Evolutionary conservation across 2,888 invertebrate genomes (phyloP), one percentile per base, ranked within the genome.

Genomic region (Chloromyia formosa): DNA sequence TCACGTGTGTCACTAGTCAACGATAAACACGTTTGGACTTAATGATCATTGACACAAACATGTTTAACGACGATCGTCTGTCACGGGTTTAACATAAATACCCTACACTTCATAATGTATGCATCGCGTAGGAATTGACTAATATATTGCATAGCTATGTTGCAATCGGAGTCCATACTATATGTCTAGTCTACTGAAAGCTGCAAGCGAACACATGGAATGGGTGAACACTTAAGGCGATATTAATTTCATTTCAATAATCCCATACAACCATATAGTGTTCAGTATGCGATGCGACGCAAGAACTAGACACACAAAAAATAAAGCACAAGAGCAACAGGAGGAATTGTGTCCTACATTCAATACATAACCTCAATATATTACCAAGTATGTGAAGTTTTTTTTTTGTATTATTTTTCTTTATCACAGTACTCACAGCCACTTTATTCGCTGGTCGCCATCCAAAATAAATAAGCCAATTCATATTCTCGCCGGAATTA

Each of bases 281-380:
- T 56, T 20, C 56, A 20, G 16, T 16, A 56, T 5, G 22, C 10
- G 22, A 1, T 7, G 5, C 27, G 7, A 35, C 2, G 7, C 22
- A 56, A 16, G 56, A 56, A 12, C 56, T 56, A 20, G 56, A 56
- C 56, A 56, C 56, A 56, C 49, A 49, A 49, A 49, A 49, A 49
- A 49, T 56, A 56, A 16, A 20, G 56, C 56, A 56, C 56, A 56
- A 4, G 56, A 56, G 56, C 56, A 56, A 56, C 56, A 56, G 56
- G 56, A 56, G 56, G 22, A 20, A 56, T 20, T 56, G 5, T 20
- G 22, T 18, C 0, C 56, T 20, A 20, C 56, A 56, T 16, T 56
- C 20, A 18, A 4, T 2, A 16, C 56, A 56, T 56, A 56, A 56
- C 56, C 56, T 49, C 49, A 35, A 35, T n/a, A n/a, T 54, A 54